phyloP scores from a whole-genome alignment of 1,140 invertebrate genomes.

The Procambarus virginalis region DNA sequence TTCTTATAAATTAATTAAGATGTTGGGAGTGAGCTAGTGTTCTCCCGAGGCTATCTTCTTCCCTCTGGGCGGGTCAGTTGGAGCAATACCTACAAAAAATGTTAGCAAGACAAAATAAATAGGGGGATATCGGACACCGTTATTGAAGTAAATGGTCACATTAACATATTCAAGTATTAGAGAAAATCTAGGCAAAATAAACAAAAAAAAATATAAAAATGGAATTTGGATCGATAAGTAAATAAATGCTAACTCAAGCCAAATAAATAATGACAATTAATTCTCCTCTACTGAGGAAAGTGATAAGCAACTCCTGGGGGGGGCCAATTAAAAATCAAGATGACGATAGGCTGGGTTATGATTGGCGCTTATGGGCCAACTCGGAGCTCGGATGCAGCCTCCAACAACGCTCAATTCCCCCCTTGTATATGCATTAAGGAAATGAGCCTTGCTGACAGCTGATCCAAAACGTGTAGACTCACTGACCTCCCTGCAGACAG shows the following conservation, averaged over 20 bases:
- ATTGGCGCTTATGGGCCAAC: background rate
- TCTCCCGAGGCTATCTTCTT: background rate
- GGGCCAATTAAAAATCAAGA: background rate
- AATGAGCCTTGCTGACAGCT: background rate
- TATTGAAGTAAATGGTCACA: background rate
- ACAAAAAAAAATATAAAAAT: background rate
- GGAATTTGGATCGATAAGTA: background rate
- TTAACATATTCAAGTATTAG: background rate
- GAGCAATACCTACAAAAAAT: background rate
- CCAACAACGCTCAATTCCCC: background rate
- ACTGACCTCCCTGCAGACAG: background rate
- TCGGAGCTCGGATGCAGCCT: background rate
- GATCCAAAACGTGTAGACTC: background rate
- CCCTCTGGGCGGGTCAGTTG: background rate
- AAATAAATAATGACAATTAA: background rate
- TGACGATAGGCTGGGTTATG: background rate
- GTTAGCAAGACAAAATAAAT: background rate
- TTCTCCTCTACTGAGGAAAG: background rate
- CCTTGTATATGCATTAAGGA: background rate
- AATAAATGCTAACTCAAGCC: slow-evolving; percentile 18
- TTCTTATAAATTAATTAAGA: no score
- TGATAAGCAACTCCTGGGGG: background rate
- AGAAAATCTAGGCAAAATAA: background rate
- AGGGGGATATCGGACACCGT: background rate
- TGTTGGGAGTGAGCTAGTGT: background rate